These are phyloP conservation scores for Cassiopea andromeda DNA, from an alignment of 30 jellyfish, hydroid and myxozoan genomes.

Conservation along the genomic window DNA sequence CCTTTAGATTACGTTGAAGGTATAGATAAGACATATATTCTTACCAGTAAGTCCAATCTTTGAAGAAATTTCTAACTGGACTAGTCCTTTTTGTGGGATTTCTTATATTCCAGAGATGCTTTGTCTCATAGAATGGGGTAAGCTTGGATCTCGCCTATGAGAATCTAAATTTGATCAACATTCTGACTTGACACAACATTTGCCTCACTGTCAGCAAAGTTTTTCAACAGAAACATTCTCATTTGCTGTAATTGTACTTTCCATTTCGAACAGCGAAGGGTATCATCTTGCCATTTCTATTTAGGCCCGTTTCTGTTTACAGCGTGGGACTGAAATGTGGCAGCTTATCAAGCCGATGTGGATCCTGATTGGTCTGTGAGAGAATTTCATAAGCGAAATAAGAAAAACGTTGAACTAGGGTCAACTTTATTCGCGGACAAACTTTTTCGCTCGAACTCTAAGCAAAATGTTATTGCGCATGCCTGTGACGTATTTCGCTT, in stretches of 20 bases:
- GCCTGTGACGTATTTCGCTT: neutral
- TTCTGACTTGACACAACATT: neutral
- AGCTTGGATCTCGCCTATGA: neutral
- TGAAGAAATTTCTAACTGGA: conserved; percentile 9
- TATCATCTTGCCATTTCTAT: neutral
- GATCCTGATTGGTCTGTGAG: conserved; percentile 4
- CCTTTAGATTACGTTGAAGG: no score
- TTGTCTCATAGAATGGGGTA: conserved; percentile 15
- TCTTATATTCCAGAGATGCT: neutral
- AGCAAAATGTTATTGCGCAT: conserved; percentile 7
- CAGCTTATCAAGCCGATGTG: neutral
- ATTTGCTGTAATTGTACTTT: neutral
- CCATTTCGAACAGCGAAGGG: conserved; percentile 12
- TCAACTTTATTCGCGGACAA: neutral
- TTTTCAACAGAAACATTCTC: neutral
- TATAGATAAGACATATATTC: neutral
- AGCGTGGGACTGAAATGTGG: neutral
- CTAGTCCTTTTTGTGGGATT: conserved; percentile 6
- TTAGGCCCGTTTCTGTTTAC: conserved; percentile 15
- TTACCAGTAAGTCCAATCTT: conserved; percentile 15
- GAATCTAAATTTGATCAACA: conserved; percentile 7
- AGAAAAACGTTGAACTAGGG: conserved; percentile 1
- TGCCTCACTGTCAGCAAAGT: neutral
- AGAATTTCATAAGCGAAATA: neutral
- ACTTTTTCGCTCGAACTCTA: conserved; percentile 2